These are phyloP conservation scores for Callopanchax toddi DNA, from an alignment of 2,113 vertebrate genomes.

Conservation along the genomic window DNA sequence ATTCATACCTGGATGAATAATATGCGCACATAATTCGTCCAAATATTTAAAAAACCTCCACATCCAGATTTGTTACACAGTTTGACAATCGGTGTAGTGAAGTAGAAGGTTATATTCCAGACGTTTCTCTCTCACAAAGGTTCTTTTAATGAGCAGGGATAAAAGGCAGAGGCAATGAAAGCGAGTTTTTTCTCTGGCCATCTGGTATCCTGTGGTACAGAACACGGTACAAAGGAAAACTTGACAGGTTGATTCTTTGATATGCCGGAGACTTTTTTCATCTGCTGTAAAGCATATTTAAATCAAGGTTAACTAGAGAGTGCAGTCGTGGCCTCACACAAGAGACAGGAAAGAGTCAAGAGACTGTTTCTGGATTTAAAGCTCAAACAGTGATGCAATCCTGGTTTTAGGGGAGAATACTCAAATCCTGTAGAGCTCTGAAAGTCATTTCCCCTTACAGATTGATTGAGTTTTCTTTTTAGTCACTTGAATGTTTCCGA, in stretches of 20 bases:
- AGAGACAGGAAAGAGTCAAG: not conserved
- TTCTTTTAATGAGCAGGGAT: constrained; percentile 60
- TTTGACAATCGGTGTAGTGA: constrained; percentile 32
- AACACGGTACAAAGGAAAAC: constrained; percentile 23
- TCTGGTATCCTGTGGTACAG: constrained; percentile 32
- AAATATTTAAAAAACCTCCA: constrained; percentile 25
- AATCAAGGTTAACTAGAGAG: constrained; percentile 31
- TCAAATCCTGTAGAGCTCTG: not conserved
- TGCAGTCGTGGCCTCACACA: not conserved
- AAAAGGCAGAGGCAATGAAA: constrained; percentile 55
- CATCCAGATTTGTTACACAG: constrained; percentile 24
- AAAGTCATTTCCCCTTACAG: too few species aligned
- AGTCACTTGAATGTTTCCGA: too few species aligned
- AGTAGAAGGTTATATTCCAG: constrained; percentile 36
- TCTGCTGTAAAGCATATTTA: constrained; percentile 21
- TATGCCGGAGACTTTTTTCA: constrained; percentile 12
- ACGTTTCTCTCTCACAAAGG: constrained; percentile 15
- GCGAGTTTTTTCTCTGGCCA: constrained; percentile 35
- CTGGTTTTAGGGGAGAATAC: not conserved
- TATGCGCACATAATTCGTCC: constrained; percentile 30
- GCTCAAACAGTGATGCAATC: not conserved
- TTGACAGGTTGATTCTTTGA: constrained; percentile 41
- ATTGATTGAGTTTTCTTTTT: too few species aligned
- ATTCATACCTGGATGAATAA: constrained; percentile 41
- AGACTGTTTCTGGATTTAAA: not conserved